A percentile compares a stretch with the other conserved stretches of the same genome.
These are phyloP conservation scores for Drosophila littoralis DNA, from an alignment of 1,140 invertebrate genomes.

Conservation along the genomic window DNA sequence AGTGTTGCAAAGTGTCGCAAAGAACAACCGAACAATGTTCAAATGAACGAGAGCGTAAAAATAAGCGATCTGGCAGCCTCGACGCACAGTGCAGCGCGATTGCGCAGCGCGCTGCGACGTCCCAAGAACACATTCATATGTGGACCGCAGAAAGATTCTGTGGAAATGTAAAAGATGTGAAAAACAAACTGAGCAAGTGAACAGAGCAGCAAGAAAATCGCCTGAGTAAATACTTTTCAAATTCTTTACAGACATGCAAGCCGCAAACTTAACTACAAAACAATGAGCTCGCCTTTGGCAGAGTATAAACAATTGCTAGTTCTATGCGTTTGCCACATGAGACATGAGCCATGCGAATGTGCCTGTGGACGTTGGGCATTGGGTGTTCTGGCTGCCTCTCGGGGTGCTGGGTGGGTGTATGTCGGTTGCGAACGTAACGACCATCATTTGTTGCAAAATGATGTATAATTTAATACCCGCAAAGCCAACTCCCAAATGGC, in stretches of 20 bases:
- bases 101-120: too few species aligned
- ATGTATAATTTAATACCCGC: conserved; percentile 84
- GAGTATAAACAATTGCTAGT: conserved; percentile 45
- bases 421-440: conserved; percentile 66
- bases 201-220: background rate
- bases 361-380: conserved; percentile 6
- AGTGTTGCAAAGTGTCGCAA: too few species aligned
- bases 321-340: conserved; percentile 43
- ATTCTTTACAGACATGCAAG: background rate
- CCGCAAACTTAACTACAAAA: conserved; percentile 35
- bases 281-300: conserved; percentile 21
- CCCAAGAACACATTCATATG: too few species aligned
- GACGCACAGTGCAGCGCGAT: too few species aligned
- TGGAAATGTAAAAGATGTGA: background rate
- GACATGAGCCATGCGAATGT: conserved; percentile 29
- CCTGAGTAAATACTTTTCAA: background rate
- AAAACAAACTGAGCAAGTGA: background rate
- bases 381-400: conserved; percentile 9
- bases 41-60: too few species aligned
- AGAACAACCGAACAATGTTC: too few species aligned
- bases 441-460: conserved; percentile 84
- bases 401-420: conserved; percentile 3
- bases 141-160: too few species aligned
- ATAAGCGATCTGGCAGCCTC: too few species aligned
- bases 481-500: conserved; percentile 82